Percentiles rank a stretch among this genome's conserved stretches.
Conservation (phyloP, 2,888 invertebrate species). For the Aplocera efformata region DNA sequence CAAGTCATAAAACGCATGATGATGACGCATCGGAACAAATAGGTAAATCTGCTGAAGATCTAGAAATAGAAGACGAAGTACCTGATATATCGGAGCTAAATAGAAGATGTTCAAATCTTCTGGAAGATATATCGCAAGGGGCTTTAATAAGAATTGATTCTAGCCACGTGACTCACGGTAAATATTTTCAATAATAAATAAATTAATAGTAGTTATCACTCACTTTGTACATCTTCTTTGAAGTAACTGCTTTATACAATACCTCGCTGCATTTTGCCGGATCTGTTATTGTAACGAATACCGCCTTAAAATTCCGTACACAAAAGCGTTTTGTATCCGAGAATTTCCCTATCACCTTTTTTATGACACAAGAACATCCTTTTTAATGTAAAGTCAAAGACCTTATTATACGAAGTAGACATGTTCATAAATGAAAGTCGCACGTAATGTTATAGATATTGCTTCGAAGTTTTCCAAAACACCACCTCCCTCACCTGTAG, state of each 20-base stretch:
- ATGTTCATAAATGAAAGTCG: background rate
- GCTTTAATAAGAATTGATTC: constrained; percentile 74
- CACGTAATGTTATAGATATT: constrained; percentile 66
- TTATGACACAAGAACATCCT: too few relatives aligned
- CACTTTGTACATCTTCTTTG: too few relatives aligned
- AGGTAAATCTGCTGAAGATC: constrained; percentile 16
- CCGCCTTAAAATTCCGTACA: too few relatives aligned
- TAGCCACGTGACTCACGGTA: constrained; percentile 72
- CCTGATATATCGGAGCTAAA: constrained; percentile 73
- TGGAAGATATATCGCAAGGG: constrained; percentile 76
- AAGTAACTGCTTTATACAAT: too few relatives aligned
- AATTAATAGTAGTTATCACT: too few relatives aligned
- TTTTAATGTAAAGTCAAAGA: too few relatives aligned
- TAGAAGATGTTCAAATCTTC: constrained; percentile 71
- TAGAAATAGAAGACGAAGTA: constrained; percentile 48
- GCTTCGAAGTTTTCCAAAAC: constrained; percentile 84
- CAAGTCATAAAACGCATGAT: too few relatives aligned
- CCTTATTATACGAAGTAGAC: too few relatives aligned
- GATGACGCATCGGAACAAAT: constrained; percentile 3
- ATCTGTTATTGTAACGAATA: too few relatives aligned
- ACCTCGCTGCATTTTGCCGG: too few relatives aligned
- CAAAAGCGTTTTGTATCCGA: too few relatives aligned
- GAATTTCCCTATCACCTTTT: too few relatives aligned
- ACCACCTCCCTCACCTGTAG: constrained; percentile 86
- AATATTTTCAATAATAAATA: constrained; percentile 18